Conservation (phyloP, 2,113 vertebrate genomes). For the Clarias gariepinus region DNA sequence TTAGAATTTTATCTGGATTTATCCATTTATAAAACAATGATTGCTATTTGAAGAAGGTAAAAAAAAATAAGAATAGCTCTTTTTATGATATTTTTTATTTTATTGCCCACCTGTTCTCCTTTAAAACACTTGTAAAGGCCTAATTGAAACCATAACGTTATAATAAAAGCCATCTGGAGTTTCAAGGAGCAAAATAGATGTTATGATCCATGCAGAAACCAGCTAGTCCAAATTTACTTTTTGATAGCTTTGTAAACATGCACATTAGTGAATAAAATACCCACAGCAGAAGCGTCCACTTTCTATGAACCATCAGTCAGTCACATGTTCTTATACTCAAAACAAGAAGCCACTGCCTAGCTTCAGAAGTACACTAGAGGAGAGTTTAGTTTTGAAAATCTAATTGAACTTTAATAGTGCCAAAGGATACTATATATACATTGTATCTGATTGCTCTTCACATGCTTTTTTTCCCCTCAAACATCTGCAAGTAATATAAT, state of each 20-base stretch:
- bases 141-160: conserved; percentile 32
- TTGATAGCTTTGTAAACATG: neutral
- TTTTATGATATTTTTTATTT: neutral
- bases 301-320: neutral
- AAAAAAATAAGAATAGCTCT: conserved; percentile 42
- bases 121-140: conserved; percentile 11
- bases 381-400: neutral
- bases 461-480: neutral
- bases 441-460: neutral
- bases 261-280: conserved; percentile 18
- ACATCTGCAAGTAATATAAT: neutral
- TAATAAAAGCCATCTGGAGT: conserved; percentile 30
- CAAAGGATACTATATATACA: neutral
- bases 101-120: conserved; percentile 38
- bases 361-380: neutral
- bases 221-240: conserved; percentile 5
- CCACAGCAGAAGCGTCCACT: neutral
- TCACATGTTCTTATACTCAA: neutral
- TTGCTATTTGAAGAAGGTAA: conserved; percentile 3
- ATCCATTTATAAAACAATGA: neutral
- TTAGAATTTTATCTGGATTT: neutral
- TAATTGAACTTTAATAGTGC: neutral
- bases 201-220: conserved; percentile 20
- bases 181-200: conserved; percentile 13
- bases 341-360: neutral